These are phyloP conservation scores for Melinaea menophilus DNA, from an alignment of 2,888 invertebrate species.

Conservation along the genomic window DNA sequence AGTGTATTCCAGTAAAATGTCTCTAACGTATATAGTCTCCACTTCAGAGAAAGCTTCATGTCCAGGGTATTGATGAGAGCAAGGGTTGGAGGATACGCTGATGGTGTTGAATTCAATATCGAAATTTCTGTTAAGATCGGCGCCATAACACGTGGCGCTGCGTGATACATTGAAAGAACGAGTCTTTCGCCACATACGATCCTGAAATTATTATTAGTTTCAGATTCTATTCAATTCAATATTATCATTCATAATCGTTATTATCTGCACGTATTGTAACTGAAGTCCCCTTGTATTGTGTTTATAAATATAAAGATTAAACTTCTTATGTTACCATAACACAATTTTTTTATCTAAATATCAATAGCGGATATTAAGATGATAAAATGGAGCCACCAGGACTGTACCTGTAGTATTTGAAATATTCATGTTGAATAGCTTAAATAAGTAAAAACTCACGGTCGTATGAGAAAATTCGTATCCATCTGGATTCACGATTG, in stretches of 20 bases:
- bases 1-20: slow-evolving; percentile 61
- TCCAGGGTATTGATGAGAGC: slow-evolving; percentile 79
- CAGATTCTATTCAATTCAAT: too few species aligned
- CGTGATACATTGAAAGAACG: slow-evolving; percentile 39
- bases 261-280: too few species aligned
- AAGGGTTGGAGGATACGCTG: slow-evolving; percentile 58
- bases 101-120: slow-evolving; percentile 42
- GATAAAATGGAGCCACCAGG: too few species aligned
- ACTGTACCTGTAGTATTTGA: too few species aligned
- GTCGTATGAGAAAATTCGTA: slow-evolving; percentile 79
- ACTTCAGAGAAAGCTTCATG: slow-evolving; percentile 79
- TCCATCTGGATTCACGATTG: slow-evolving; percentile 84
- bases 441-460: neutral
- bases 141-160: slow-evolving; percentile 41
- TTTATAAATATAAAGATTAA: too few species aligned
- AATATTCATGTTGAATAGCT: neutral
- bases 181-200: slow-evolving; percentile 45
- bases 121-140: slow-evolving; percentile 50
- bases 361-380: too few species aligned
- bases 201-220: slow-evolving; percentile 27
- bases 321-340: too few species aligned
- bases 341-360: too few species aligned
- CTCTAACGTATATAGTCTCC: slow-evolving; percentile 76
- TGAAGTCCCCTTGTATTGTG: too few species aligned
- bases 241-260: too few species aligned